Conservation (phyloP, 2,113 vertebrate genomes). For the Heloderma charlesbogerti region DNA sequence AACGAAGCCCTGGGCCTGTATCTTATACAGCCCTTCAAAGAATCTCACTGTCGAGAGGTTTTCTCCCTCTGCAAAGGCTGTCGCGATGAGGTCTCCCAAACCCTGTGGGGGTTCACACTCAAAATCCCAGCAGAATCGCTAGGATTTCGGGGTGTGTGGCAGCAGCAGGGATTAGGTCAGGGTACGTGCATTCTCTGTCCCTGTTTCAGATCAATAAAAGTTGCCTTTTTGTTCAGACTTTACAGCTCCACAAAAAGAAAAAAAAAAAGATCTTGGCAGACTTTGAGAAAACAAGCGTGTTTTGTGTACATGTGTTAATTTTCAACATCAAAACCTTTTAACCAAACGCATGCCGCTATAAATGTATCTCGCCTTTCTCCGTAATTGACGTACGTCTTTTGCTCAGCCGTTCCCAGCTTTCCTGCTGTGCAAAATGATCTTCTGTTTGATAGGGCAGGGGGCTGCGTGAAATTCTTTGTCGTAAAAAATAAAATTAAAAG, state of each 20-base stretch:
- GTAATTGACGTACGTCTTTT: not conserved
- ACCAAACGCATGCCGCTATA: not conserved
- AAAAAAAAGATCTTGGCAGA: not conserved
- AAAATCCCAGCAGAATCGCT: no score
- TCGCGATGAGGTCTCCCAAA: no score
- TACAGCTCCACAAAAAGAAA: not conserved
- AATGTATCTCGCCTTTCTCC: not conserved
- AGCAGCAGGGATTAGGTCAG: no score
- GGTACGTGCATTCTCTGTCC: no score
- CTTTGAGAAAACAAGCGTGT: not conserved
- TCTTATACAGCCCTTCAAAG: no score
- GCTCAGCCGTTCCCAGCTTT: not conserved
- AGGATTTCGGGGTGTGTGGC: no score
- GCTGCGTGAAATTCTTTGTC: not conserved
- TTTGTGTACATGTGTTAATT: not conserved
- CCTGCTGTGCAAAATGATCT: not conserved
- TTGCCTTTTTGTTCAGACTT: not conserved
- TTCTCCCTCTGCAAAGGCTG: no score
- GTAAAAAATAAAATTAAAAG: not conserved
- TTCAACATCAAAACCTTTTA: not conserved
- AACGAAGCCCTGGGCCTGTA: no score
- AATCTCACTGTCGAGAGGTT: no score
- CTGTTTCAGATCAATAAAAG: not conserved
- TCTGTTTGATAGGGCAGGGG: not conserved
- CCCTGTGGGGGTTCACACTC: no score